Evolutionary conservation across 2,888 invertebrate species (phyloP).

Genomic region (Copidosoma aretas): DNA sequence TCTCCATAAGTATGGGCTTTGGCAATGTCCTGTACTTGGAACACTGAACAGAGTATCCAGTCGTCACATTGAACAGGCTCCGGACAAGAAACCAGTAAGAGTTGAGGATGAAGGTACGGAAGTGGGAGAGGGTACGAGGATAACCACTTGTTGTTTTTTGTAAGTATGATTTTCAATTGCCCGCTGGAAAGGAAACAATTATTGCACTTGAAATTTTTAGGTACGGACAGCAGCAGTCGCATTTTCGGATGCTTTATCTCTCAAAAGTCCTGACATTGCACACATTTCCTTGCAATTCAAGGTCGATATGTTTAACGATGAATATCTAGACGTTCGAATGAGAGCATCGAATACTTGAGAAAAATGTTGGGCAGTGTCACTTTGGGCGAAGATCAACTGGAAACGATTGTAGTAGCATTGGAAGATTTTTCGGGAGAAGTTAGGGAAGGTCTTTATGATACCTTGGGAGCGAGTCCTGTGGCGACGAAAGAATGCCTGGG

Average conservation of each 20-base stretch:
- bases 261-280: conserved; percentile 84
- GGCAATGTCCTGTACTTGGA: conserved; percentile 85
- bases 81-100: conserved; percentile 84
- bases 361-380: conserved; percentile 88
- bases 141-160: conserved; percentile 86
- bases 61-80: conserved; percentile 90
- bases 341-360: conserved; percentile 94
- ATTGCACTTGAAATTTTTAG: conserved; percentile 58
- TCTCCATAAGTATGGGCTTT: conserved; percentile 86
- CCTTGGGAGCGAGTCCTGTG: conserved; percentile 87
- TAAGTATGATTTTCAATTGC: conserved; percentile 62
- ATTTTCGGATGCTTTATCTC: conserved; percentile 87
- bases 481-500: conserved; percentile 90
- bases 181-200: too few relatives aligned
- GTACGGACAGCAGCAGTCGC: conserved; percentile 94
- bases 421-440: conserved; percentile 96
- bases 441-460: conserved; percentile 87
- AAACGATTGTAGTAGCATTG: conserved; percentile 92
- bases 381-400: conserved; percentile 92
- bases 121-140: conserved; percentile 70
- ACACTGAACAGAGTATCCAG: conserved; percentile 86
- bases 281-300: conserved; percentile 90
- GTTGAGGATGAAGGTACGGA: conserved; percentile 58
- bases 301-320: conserved; percentile 99
- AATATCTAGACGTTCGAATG: conserved; percentile 94